phyloP scores from a whole-genome alignment of 2,113 vertebrate genomes.

The Ellobius talpinus region DNA sequence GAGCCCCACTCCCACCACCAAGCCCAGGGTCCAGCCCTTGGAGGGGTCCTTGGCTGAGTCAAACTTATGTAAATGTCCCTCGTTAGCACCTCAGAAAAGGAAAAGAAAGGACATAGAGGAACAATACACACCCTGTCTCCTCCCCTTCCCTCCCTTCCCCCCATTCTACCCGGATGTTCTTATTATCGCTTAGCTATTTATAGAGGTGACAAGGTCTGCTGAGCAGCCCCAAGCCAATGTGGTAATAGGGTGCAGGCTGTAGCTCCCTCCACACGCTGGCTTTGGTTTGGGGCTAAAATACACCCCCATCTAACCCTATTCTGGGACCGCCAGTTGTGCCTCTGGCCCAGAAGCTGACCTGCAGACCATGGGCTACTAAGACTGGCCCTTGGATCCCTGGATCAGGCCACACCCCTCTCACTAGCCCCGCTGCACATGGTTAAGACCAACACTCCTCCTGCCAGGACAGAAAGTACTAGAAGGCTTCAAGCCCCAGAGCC shows the following conservation, averaged over 20 bases:
- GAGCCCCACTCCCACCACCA: background rate
- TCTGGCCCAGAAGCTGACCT: background rate
- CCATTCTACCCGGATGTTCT: constrained; percentile 40
- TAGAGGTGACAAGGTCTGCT: background rate
- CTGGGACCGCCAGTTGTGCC: background rate
- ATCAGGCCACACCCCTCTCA: background rate
- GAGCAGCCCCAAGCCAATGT: background rate
- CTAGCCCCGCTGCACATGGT: background rate
- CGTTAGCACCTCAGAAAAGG: constrained; percentile 31
- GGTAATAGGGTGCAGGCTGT: background rate
- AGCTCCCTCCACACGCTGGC: background rate
- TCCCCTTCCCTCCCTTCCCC: background rate
- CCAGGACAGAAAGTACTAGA: background rate
- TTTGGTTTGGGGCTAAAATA: background rate
- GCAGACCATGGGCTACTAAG: background rate
- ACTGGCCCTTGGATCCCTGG: background rate
- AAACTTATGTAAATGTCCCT: constrained; percentile 24
- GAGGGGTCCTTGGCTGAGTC: background rate
- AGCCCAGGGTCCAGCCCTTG: background rate
- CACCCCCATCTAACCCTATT: fast-evolving
- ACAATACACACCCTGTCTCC: background rate
- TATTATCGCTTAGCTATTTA: constrained; percentile 65
- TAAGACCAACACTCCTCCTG: background rate
- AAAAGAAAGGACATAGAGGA: background rate
- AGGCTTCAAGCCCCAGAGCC: background rate